These are phyloP conservation scores for Apamea sordens DNA, from an alignment of 2,888 invertebrate species.

Conservation along the genomic window DNA sequence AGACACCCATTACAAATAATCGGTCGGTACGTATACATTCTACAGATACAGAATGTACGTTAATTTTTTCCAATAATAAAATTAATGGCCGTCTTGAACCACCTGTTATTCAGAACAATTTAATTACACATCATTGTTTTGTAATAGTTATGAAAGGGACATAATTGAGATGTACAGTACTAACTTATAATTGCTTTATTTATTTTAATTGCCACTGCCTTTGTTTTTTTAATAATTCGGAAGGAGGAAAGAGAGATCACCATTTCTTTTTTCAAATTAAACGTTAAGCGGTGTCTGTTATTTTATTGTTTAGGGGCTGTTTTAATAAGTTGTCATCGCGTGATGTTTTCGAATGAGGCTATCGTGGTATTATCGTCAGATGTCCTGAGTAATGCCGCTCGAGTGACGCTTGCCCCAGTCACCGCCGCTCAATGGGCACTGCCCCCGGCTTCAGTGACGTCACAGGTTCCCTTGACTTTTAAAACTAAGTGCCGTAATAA, in stretches of 20 bases:
- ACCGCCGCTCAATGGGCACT: neutral
- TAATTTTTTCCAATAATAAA: constrained; percentile 42
- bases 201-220: constrained; percentile 67
- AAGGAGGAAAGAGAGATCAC: neutral
- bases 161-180: constrained; percentile 73
- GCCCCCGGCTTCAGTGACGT: neutral
- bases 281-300: constrained; percentile 10
- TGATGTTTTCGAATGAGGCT: constrained; percentile 18
- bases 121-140: constrained; percentile 71
- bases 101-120: constrained; percentile 68
- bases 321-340: constrained; percentile 41
- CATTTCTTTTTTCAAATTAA: constrained; percentile 22
- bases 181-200: constrained; percentile 74
- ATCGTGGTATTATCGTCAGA: constrained; percentile 4
- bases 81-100: constrained; percentile 42
- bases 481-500: constrained; percentile 13
- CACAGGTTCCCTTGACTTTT: constrained; percentile 15
- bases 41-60: neutral
- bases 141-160: constrained; percentile 66
- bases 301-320: constrained; percentile 22
- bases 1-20: constrained; percentile 15
- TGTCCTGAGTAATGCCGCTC: neutral
- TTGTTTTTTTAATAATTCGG: too few species aligned
- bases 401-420: neutral
- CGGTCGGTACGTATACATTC: neutral